Percentiles rank a stretch among this genome's conserved stretches.
Conservation (phyloP, 1,140 invertebrate genomes). For the Sitophilus oryzae region DNA sequence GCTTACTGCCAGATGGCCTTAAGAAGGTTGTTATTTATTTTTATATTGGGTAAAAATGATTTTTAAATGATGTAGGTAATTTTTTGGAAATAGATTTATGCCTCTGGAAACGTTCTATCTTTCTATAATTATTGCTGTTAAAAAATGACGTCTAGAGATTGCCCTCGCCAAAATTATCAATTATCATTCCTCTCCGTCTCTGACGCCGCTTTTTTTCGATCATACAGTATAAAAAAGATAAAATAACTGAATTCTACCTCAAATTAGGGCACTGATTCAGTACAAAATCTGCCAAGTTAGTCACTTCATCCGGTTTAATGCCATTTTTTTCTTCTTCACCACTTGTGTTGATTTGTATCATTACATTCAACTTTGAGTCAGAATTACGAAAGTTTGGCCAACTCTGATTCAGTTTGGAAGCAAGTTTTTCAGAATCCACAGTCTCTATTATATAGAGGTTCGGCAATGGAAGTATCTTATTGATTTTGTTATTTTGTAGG, state of each 20-base stretch:
- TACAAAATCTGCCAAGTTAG: conserved; percentile 68
- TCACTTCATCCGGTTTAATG: conserved; percentile 56
- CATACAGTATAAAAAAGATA: no score
- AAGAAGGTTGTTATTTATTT: no score
- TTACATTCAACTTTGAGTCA: conserved; percentile 64
- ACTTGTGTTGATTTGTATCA: conserved; percentile 96
- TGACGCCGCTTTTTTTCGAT: no score
- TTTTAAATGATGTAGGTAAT: no score
- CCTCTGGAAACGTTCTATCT: no score
- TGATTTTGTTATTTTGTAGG: conserved; percentile 89
- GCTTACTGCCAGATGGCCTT: no score
- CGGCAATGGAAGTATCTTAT: conserved; percentile 68
- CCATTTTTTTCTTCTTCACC: conserved; percentile 92
- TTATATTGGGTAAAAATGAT: no score
- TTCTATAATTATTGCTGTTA: no score
- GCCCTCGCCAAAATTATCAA: no score
- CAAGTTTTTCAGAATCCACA: conserved; percentile 78
- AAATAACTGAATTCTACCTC: conserved; percentile 5
- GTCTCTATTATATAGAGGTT: conserved; percentile 83
- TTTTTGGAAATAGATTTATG: no score
- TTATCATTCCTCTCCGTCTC: no score
- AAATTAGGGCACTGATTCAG: conserved; percentile 72
- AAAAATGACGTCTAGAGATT: no score
- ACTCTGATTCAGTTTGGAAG: conserved; percentile 67
- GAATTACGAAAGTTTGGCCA: conserved; percentile 61